These are phyloP conservation scores for Pantala flavescens DNA, from an alignment of 1,140 invertebrate genomes.

Conservation along the genomic window DNA sequence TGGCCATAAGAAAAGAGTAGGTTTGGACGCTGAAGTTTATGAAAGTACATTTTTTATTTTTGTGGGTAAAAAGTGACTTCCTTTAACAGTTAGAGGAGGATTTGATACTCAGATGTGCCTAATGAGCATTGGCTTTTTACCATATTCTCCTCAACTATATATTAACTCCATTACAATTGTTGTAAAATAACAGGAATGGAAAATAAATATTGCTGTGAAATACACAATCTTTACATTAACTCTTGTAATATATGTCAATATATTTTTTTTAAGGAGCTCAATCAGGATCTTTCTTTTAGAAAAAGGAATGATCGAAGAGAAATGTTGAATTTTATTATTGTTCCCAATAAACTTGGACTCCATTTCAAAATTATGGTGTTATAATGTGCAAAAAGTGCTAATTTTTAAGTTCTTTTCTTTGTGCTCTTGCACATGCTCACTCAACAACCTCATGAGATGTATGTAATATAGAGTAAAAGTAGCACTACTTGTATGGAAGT, in stretches of 20 bases:
- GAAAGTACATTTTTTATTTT: too few species aligned
- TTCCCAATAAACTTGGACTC: neutral
- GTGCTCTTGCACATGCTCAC: neutral
- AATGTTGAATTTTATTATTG: neutral
- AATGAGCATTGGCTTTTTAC: neutral
- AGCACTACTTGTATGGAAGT: slow-evolving; percentile 9
- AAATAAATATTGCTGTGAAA: neutral
- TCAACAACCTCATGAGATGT: neutral
- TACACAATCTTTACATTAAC: neutral
- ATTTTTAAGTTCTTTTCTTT: neutral
- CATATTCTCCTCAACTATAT: neutral
- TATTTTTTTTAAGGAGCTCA: slow-evolving; percentile 3
- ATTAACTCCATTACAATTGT: neutral
- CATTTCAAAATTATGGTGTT: neutral
- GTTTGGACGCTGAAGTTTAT: too few species aligned
- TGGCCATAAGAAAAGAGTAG: too few species aligned
- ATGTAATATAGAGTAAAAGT: slow-evolving; percentile 4
- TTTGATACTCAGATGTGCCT: neutral
- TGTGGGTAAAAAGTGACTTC: too few species aligned
- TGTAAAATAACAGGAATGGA: neutral
- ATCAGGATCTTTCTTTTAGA: neutral
- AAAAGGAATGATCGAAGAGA: neutral
- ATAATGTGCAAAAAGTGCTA: neutral
- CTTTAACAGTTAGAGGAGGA: neutral
- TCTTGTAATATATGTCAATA: neutral